Percentiles rank a stretch among this genome's conserved stretches.
Evolutionary conservation across 2,888 invertebrate species (phyloP).

Genomic region (Mesoligia furuncula): DNA sequence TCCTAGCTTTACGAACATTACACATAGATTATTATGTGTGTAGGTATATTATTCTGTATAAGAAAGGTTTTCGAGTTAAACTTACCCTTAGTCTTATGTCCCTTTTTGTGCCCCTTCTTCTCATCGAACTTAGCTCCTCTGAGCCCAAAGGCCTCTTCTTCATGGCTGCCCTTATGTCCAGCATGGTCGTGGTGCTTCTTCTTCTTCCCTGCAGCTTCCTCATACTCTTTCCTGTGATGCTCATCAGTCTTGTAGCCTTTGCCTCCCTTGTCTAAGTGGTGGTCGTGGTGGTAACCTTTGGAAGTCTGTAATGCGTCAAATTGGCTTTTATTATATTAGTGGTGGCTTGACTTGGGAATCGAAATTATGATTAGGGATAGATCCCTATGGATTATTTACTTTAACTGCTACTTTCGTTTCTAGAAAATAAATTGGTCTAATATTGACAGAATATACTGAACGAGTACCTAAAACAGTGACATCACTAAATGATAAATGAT

Average conservation of each 20-base stretch:
- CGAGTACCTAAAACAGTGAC: neutral
- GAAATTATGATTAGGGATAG: neutral
- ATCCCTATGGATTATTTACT: neutral
- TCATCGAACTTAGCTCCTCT: conserved; percentile 93
- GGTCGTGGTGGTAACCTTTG: conserved; percentile 90
- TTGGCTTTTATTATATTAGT: neutral
- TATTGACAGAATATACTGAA: neutral
- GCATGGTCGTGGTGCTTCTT: conserved; percentile 92
- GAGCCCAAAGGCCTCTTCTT: conserved; percentile 92
- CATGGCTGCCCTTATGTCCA: conserved; percentile 91
- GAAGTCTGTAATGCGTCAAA: conserved; percentile 78
- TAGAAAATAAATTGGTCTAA: neutral
- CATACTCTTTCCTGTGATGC: conserved; percentile 90
- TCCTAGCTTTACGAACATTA: neutral
- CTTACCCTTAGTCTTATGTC: conserved; percentile 93
- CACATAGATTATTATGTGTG: no score
- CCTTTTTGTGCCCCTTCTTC: conserved; percentile 94
- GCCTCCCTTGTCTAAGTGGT: conserved; percentile 90
- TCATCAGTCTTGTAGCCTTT: conserved; percentile 91
- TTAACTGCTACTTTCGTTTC: neutral
- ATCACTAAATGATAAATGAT: neutral
- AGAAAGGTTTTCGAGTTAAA: neutral
- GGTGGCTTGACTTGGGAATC: neutral
- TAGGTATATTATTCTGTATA: neutral
- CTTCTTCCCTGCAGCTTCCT: conserved; percentile 91